Base-by-base conservation (phyloP, 2,888 invertebrate species). In the Melipona beecheii region DNA sequence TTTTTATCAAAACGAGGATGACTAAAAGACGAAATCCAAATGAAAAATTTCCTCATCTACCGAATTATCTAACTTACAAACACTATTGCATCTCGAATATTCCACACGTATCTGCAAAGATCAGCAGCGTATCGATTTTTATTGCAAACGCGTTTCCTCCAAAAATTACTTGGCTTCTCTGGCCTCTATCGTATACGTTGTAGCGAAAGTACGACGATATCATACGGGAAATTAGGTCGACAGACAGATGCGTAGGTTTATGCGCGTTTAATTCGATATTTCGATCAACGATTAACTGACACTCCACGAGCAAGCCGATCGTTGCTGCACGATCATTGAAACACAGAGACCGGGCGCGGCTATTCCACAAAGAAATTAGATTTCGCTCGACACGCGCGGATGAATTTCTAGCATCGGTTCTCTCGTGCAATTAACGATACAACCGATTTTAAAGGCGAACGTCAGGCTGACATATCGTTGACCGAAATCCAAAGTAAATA, bases 401-500 rank as follows among this genome's bases (percentile, higher is more conserved):
- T 24, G 19, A 49, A 43, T 58, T 72, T 27, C 19, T 60, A 43
- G 43, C 56, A 24, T 24, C 43, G 36, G 6, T 65, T 36, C n/a
- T 65, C 36, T 65, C 64, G 27, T 52, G 21, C 17, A 50, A 71
- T 75, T 50, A 60, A 50, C 31, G 17, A 50, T 15, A 13, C 54
- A 43, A 60, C 43, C 27, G 31, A 43, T 43, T 49, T 72, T 49
- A 15, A 65, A 78, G 56, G 31, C 17, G 36, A 65, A 65, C 56
- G 65, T 50, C 65, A 19, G 17, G 4, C 54, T n/a, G 27, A 43
- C 60, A 60, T 69, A 52, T 50, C 50, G 31, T 21, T 70, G 31
- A 19, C 19, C 43, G 62, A 43, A 62, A 76, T 54, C 54, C 21
- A 31, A 27, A 36, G 36, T 52, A 68, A 76, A 54, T 43, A 64